phyloP scores from a whole-genome alignment of 2,888 invertebrate genomes.

The Biston betularia region DNA sequence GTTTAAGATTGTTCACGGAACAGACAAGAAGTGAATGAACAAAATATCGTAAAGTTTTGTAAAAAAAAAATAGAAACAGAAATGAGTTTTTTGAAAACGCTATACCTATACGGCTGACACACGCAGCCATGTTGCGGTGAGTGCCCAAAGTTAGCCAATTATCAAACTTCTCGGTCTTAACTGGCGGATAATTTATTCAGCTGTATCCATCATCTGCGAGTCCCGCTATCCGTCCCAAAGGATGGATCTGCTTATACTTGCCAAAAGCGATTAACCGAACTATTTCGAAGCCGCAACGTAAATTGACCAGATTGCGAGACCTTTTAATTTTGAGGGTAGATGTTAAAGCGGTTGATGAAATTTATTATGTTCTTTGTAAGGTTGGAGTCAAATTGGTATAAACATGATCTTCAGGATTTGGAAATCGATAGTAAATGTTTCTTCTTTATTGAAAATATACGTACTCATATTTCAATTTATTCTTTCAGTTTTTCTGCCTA shows the following conservation, averaged over 20 bases:
- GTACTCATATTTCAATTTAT: neutral
- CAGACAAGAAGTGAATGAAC: too few species aligned
- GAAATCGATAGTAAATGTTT: neutral
- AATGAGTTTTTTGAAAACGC: neutral
- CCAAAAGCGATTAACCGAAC: constrained; percentile 64
- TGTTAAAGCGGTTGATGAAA: constrained; percentile 34
- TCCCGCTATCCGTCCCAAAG: constrained; percentile 62
- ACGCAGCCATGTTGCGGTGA: constrained; percentile 44
- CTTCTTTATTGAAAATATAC: neutral
- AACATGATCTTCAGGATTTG: neutral
- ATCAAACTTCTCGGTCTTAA: constrained; percentile 59
- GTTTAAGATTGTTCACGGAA: too few species aligned
- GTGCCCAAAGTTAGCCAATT: constrained; percentile 53
- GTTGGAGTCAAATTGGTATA: constrained; percentile 4
- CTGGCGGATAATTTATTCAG: constrained; percentile 72
- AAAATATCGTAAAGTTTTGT: too few species aligned
- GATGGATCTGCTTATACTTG: constrained; percentile 61
- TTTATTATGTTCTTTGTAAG: constrained; percentile 27
- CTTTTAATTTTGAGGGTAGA: constrained; percentile 33
- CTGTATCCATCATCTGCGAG: constrained; percentile 65
- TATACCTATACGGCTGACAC: neutral
- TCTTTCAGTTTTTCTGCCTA: too few species aligned
- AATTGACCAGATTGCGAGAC: constrained; percentile 47
- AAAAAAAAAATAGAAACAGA: too few species aligned
- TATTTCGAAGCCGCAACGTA: constrained; percentile 50